phyloP scores from a whole-genome alignment of 53 echinoderm and acorn worm species.

The Astropecten irregularis region DNA sequence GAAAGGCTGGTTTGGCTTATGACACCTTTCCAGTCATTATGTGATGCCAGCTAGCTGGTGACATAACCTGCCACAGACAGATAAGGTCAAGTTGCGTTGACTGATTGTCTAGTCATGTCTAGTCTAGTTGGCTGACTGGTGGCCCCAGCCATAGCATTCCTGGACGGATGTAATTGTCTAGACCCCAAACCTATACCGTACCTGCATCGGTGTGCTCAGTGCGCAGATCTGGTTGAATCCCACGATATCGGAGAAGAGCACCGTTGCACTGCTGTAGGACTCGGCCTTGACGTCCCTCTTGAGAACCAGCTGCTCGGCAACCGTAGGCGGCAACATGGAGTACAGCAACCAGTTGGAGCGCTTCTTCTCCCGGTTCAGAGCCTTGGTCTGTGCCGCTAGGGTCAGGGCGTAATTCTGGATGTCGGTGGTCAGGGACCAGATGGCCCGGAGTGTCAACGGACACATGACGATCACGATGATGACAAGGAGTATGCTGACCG shows the following conservation, averaged over 20 bases:
- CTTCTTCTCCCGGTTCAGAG: constrained; percentile 81
- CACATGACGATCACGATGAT: constrained; percentile 79
- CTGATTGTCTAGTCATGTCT: no score
- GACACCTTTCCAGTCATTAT: no score
- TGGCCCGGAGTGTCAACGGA: constrained; percentile 73
- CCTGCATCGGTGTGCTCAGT: constrained; percentile 74
- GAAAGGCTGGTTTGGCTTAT: no score
- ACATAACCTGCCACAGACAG: no score
- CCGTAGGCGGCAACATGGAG: constrained; percentile 74
- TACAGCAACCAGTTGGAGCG: constrained; percentile 68
- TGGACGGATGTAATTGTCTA: no score
- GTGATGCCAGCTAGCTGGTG: no score
- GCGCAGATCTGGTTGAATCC: constrained; percentile 74
- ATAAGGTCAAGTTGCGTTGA: no score
- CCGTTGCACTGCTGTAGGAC: constrained; percentile 73
- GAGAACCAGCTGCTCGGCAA: constrained; percentile 65
- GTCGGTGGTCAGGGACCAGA: constrained; percentile 81
- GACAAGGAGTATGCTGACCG: constrained; percentile 80
- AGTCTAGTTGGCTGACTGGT: no score
- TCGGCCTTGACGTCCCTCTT: constrained; percentile 69
- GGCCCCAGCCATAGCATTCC: no score
- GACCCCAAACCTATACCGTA: no score
- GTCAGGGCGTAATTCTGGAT: constrained; percentile 78
- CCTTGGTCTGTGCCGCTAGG: constrained; percentile 84
- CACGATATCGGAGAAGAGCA: constrained; percentile 80